phyloP scores from a whole-genome alignment of 2,888 invertebrate genomes.

The Physocephala rufipes region DNA sequence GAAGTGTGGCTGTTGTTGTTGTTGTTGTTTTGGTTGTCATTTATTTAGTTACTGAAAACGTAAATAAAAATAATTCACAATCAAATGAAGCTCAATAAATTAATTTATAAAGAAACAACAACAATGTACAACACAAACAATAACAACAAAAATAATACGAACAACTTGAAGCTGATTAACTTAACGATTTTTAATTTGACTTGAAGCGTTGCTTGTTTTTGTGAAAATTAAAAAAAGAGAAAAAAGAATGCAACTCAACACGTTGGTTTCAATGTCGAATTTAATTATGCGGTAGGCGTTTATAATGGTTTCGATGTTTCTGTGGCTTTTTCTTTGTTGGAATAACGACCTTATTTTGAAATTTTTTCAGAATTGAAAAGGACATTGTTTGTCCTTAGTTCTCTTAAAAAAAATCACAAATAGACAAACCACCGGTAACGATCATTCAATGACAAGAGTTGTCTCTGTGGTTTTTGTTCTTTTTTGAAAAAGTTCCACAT shows the following conservation, averaged over 20 bases:
- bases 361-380: no score
- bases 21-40: not conserved
- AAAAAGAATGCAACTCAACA: slow-evolving; percentile 17
- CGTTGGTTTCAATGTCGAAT: slow-evolving; percentile 19
- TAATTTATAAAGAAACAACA: not conserved
- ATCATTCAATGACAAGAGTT: no score
- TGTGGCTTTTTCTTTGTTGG: not conserved
- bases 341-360: not conserved
- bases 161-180: not conserved
- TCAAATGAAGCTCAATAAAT: not conserved
- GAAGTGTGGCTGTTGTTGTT: not conserved
- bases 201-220: not conserved
- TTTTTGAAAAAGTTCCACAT: not conserved
- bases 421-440: no score
- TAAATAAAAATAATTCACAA: not conserved
- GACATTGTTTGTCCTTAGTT: no score
- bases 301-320: not conserved
- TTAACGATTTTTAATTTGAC: slow-evolving; percentile 5
- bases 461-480: not conserved
- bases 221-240: not conserved
- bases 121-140: not conserved
- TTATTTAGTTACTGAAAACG: not conserved
- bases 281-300: slow-evolving; percentile 19
- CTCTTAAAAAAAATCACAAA: no score
- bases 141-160: not conserved